Percentiles rank a stretch among this genome's conserved stretches.
These are phyloP conservation scores for Gracilinanus agilis DNA, from an alignment of 2,113 vertebrate species.

Conservation along the genomic window DNA sequence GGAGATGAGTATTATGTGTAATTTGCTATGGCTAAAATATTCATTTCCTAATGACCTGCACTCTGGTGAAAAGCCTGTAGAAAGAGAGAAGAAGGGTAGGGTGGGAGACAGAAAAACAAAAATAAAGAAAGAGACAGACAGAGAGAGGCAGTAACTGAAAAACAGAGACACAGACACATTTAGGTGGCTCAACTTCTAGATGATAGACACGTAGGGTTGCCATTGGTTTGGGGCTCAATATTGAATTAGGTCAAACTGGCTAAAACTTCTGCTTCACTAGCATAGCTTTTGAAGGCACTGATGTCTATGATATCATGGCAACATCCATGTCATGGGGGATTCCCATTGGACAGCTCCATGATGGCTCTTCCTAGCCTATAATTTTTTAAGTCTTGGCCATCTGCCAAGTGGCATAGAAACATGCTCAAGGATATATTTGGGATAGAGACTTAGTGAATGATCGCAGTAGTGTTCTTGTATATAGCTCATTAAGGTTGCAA, in stretches of 20 bases:
- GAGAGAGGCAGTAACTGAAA: too few relatives aligned
- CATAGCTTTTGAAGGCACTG: not conserved
- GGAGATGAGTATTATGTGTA: not conserved
- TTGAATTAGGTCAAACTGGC: not conserved
- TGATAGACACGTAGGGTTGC: not conserved
- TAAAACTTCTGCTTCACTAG: not conserved
- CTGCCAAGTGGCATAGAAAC: not conserved
- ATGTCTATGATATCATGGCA: too few relatives aligned
- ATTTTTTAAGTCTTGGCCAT: not conserved
- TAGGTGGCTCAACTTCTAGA: not conserved
- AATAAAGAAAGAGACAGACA: too few relatives aligned
- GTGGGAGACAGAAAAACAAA: too few relatives aligned
- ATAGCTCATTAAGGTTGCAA: not conserved
- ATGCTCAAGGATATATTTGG: not conserved
- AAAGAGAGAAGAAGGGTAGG: too few relatives aligned
- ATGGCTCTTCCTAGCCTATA: not conserved
- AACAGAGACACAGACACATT: not conserved
- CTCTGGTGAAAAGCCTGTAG: not conserved
- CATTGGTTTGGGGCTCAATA: not conserved
- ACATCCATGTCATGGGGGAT: not conserved
- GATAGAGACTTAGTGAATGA: not conserved
- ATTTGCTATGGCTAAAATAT: not conserved
- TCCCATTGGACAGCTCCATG: not conserved
- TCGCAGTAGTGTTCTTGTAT: not conserved
- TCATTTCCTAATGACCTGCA: not conserved